Base-by-base conservation (phyloP, 2,797 vertebrate genomes). In the Acrossocheilus wenchowensis region DNA sequence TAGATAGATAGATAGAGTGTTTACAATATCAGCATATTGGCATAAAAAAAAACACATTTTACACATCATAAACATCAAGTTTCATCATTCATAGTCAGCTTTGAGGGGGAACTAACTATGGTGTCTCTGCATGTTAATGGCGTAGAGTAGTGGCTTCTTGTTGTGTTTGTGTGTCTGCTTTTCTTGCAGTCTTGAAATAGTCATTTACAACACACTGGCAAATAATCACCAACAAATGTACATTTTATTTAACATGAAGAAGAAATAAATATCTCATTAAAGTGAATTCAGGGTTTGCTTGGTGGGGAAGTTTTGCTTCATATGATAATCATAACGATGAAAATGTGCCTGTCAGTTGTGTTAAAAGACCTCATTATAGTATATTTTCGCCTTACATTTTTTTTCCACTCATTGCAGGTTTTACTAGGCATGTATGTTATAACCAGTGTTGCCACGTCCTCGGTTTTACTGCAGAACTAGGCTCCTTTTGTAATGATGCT, bases 51-150 rank as follows among this genome's bases (percentile, higher is more conserved):
- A 36, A 66, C 30, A 30, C 34, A 52, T 50, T 41, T 68, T 75
- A 50, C 43, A 62, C 23, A 39, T 26, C 45, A 84, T 54, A 66
- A 69, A 77, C 34, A 36, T 54, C 45, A 84, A 9, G 23, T 91
- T 89, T 86, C 74, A 82, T 86, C 11, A 91, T 92, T 94, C 92
- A 94, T 94, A 93, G 93, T 90, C 91, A 93, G 92, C 91, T 88
- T 73, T 77, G 45, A 60, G 78, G 71, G 84, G 68, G 36, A 57
- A 72, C 52, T 78, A 54, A 78, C 54, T 66, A 41, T 84, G 60
- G 52, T 81, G 80, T 71, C 83, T 34, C 92, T 93, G 94, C 95
- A 95, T 96, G 94, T 91, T 93, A 92, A 64, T 91, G 91, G 92
- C 89, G 90, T 93, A 94, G 92, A 91, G 90, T 91, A 92, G 92